Evolutionary conservation across 2,797 vertebrate species (phyloP).

Genomic region (Coendou prehensilis): DNA sequence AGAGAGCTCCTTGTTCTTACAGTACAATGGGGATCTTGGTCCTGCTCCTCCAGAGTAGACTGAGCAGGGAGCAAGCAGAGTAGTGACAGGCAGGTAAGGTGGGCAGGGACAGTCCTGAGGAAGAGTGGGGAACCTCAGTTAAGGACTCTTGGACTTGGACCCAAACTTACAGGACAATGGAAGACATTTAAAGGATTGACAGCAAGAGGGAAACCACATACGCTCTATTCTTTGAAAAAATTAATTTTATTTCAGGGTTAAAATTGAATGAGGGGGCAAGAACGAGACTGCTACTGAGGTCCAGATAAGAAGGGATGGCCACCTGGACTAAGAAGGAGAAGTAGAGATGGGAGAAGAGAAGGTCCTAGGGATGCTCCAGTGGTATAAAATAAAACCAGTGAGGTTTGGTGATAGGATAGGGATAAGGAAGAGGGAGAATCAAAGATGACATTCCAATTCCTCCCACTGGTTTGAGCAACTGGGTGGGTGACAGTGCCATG

Average conservation of each 20-base stretch:
- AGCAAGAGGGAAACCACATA: background rate
- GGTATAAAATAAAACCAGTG: background rate
- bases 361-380: background rate
- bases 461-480: background rate
- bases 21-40: background rate
- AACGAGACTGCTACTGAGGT: background rate
- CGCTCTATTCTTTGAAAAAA: background rate
- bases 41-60: background rate
- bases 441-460: background rate
- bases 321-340: background rate
- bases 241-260: background rate
- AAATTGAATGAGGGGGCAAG: background rate
- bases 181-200: background rate
- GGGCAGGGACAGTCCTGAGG: background rate
- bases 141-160: background rate
- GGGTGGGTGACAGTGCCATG: fast-evolving
- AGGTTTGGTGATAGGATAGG: background rate
- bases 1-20: background rate
- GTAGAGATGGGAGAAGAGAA: background rate
- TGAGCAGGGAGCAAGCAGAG: background rate
- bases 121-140: no score
- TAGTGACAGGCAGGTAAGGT: fast-evolving
- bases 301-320: fast-evolving
- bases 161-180: background rate
- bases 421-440: background rate